These are phyloP conservation scores for Catalaphyllia jardinei DNA, from an alignment of 64 coral and sea anemone species.

Conservation along the genomic window DNA sequence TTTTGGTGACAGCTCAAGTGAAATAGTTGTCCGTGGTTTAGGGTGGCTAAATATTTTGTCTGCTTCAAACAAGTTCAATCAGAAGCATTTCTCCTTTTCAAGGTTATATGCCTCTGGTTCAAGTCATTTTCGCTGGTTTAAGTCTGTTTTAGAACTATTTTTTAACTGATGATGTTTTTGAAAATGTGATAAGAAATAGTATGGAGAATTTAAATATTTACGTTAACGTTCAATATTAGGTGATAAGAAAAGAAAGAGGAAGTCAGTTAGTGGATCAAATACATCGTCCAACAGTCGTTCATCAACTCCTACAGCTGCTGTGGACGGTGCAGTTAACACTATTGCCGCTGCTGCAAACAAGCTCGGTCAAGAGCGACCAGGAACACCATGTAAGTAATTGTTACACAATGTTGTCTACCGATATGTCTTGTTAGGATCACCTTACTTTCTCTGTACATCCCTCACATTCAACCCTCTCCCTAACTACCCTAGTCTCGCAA, in stretches of 20 bases:
- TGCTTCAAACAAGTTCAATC: no score
- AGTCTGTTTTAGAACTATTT: no score
- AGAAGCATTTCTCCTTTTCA: no score
- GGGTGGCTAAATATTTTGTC: no score
- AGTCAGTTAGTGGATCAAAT: conserved; percentile 83
- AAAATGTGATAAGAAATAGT: background rate
- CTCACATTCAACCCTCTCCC: no score
- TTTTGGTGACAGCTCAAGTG: no score
- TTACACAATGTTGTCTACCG: background rate
- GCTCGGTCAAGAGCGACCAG: conserved; percentile 74
- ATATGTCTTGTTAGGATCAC: background rate
- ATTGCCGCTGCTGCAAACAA: conserved; percentile 84
- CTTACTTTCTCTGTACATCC: background rate
- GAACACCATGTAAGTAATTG: conserved; percentile 84
- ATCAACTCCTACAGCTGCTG: conserved; percentile 79
- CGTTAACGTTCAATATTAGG: conserved; percentile 15
- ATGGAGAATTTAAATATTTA: background rate
- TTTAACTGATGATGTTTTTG: no score
- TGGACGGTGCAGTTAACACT: conserved; percentile 47
- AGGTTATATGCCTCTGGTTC: no score
- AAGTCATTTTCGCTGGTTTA: no score
- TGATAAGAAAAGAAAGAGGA: conserved; percentile 90
- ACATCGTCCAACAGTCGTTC: conserved; percentile 94
- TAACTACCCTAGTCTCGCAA: no score
- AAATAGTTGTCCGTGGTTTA: no score